Evolutionary conservation across 2,888 invertebrate genomes (phyloP).

Genomic region (Yponomeuta malinellus): DNA sequence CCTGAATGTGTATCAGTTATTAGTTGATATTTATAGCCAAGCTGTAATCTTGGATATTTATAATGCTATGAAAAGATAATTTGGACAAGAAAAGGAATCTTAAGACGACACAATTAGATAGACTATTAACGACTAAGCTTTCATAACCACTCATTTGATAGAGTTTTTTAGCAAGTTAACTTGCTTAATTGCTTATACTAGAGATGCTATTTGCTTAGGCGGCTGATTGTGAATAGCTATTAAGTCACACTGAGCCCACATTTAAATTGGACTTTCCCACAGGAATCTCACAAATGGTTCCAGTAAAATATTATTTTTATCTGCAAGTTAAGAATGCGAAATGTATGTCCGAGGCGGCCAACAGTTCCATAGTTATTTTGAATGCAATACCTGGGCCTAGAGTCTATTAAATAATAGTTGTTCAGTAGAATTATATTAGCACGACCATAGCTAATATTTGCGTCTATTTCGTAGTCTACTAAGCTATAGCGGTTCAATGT

Average conservation of each 20-base stretch:
- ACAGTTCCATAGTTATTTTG: conserved; percentile 45
- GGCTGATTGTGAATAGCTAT: conserved; percentile 7
- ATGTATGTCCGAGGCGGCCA: conserved; percentile 43
- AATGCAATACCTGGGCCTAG: conserved; percentile 28
- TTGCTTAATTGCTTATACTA: not conserved
- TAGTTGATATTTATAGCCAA: conserved; percentile 34
- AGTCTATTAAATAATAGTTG: no score
- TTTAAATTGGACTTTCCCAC: not conserved
- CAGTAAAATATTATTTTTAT: conserved; percentile 51
- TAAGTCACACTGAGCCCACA: conserved; percentile 26
- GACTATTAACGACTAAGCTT: no score
- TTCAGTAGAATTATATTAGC: no score
- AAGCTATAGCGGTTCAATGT: no score
- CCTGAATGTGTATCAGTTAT: conserved; percentile 49
- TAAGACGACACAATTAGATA: not conserved
- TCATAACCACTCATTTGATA: no score
- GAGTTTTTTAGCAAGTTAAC: not conserved
- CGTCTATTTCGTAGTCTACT: no score
- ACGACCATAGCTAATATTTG: no score
- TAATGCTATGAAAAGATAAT: conserved; percentile 20
- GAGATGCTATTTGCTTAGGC: not conserved
- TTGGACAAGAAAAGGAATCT: conserved; percentile 11
- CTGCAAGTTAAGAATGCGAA: conserved; percentile 50
- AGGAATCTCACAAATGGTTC: conserved; percentile 40
- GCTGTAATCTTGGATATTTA: conserved; percentile 30